Percentiles rank a stretch among this genome's conserved stretches.
phyloP scores from a whole-genome alignment of 1,140 invertebrate species.

The Calliphora vicina region DNA sequence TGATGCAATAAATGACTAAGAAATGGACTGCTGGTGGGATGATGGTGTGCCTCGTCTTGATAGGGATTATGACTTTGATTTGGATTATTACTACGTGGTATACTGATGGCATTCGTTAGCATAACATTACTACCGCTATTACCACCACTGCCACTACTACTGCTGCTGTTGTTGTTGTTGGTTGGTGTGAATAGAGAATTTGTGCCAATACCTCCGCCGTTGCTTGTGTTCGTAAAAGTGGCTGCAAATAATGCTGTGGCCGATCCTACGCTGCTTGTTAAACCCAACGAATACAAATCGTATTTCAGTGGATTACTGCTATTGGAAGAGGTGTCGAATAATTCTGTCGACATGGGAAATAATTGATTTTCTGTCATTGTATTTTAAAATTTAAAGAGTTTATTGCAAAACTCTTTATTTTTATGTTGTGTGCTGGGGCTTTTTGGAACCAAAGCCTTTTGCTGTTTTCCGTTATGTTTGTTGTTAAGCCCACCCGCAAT shows the following conservation, averaged over 20 bases:
- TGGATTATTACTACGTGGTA: conserved; percentile 60
- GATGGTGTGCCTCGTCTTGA: conserved; percentile 44
- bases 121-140: conserved; percentile 50
- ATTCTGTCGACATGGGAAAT: conserved; percentile 61
- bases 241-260: conserved; percentile 8
- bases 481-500: neutral
- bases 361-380: conserved; percentile 61
- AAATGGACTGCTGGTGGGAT: conserved; percentile 47
- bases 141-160: conserved; percentile 6
- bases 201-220: neutral
- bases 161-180: conserved; percentile 30
- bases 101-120: conserved; percentile 59
- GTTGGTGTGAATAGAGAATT: neutral
- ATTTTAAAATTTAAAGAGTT: conserved; percentile 1
- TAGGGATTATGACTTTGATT: conserved; percentile 53
- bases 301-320: conserved; percentile 60
- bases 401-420: neutral
- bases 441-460: neutral
- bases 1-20: conserved; percentile 40
- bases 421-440: neutral
- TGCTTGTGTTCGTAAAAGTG: conserved; percentile 36
- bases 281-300: conserved; percentile 53
- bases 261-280: conserved; percentile 15
- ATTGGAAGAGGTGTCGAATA: conserved; percentile 61
- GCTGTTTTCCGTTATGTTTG: neutral